A percentile compares a stretch with the other conserved stretches of the same genome.
phyloP scores from a whole-genome alignment of 2,797 vertebrate species.

The Anguilla megastoma region DNA sequence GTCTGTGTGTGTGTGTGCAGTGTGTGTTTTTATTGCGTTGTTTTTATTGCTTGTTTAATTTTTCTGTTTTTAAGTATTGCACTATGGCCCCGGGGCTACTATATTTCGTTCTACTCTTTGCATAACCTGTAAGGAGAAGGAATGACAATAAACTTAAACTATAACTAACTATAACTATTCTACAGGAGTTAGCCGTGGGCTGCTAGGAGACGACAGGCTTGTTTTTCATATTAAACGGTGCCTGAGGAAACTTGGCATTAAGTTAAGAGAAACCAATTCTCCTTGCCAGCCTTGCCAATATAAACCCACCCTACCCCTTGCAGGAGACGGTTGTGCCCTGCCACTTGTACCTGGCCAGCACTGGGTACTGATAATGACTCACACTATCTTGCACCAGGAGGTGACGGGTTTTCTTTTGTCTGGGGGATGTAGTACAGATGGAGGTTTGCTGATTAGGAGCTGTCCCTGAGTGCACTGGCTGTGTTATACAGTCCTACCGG shows the following conservation, averaged over 20 bases:
- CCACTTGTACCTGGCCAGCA: not conserved
- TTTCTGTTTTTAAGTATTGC: no score
- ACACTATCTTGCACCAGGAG: not conserved
- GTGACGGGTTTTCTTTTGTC: not conserved
- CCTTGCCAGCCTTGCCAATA: not conserved
- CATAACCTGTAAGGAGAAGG: no score
- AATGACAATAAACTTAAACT: no score
- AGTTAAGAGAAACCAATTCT: not conserved
- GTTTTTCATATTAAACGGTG: not conserved
- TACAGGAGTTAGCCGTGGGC: not conserved
- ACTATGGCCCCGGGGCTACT: no score
- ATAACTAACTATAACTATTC: no score
- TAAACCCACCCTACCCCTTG: not conserved
- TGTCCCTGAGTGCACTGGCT: not conserved
- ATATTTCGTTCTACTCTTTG: no score
- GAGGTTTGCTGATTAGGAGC: not conserved
- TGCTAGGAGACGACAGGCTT: not conserved
- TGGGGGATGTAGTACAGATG: not conserved
- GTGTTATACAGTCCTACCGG: not conserved
- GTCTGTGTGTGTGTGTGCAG: no score
- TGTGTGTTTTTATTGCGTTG: no score
- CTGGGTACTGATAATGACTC: not conserved
- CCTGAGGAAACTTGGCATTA: not conserved
- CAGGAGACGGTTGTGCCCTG: not conserved
- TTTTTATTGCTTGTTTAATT: no score